These are phyloP conservation scores for Botrylloides violaceus DNA, from an alignment of 23 tunicate genomes.

Conservation along the genomic window DNA sequence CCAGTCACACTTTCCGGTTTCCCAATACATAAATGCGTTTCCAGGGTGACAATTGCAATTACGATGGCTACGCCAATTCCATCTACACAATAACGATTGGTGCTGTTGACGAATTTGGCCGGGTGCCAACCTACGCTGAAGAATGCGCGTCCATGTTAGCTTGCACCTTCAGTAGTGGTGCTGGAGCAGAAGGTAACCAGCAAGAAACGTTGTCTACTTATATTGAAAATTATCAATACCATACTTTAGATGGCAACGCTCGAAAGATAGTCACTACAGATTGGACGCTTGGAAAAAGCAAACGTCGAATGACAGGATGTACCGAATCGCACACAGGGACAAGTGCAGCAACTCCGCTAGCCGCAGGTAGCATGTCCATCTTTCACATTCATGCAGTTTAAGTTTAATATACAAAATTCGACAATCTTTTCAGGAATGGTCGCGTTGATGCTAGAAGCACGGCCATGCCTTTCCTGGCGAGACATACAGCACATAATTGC, in stretches of 20 bases:
- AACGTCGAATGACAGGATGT: constrained; percentile 28
- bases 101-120: constrained; percentile 92
- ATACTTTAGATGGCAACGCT: constrained; percentile 25
- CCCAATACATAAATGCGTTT: neutral
- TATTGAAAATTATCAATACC: too few species aligned
- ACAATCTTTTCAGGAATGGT: constrained; percentile 52
- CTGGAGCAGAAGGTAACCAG: constrained; percentile 20
- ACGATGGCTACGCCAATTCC: constrained; percentile 98
- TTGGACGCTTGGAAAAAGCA: constrained; percentile 51
- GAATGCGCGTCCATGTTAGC: constrained; percentile 96
- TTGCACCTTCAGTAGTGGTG: constrained; percentile 81
- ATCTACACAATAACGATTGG: constrained; percentile 97
- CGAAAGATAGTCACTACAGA: constrained; percentile 88
- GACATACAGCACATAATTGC: constrained; percentile 95
- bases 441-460: constrained; percentile 88
- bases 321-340: constrained; percentile 81
- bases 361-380: constrained; percentile 74
- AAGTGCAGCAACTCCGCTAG: constrained; percentile 96
- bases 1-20: neutral
- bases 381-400: too few species aligned
- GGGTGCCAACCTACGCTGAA: constrained; percentile 84
- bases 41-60: constrained; percentile 61
- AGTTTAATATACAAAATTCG: too few species aligned
- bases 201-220: too few species aligned
- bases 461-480: constrained; percentile 98